Percentiles rank a stretch among this genome's conserved stretches.
phyloP scores from a whole-genome alignment of 2,113 vertebrate species.

The Apus apus region DNA sequence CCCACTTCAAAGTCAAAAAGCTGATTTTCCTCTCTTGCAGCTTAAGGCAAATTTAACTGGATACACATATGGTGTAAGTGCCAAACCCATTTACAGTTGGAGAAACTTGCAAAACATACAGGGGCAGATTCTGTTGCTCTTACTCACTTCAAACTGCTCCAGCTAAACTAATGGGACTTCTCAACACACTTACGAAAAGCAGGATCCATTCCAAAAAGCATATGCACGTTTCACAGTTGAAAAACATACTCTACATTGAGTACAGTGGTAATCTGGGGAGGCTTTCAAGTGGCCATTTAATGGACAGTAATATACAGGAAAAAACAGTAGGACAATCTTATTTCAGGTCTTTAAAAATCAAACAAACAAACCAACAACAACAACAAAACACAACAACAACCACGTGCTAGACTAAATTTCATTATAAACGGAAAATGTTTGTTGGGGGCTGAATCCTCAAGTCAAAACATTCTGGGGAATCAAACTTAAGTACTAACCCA shows the following conservation, averaged over 20 bases:
- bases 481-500: not conserved
- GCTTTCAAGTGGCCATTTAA: constrained; percentile 9
- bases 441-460: not conserved
- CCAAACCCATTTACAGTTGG: constrained; percentile 65
- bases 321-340: not conserved
- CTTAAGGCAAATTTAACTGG: constrained; percentile 65
- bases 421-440: not conserved
- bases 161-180: constrained; percentile 30
- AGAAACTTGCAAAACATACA: constrained; percentile 66
- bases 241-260: not conserved
- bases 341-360: not conserved
- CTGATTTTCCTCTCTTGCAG: constrained; percentile 46
- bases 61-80: constrained; percentile 48
- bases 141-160: constrained; percentile 62
- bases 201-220: constrained; percentile 25
- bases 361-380: too few species aligned
- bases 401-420: not conserved
- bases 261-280: not conserved
- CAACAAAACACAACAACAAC: not conserved
- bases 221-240: not conserved
- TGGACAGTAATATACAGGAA: not conserved
- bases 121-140: constrained; percentile 61
- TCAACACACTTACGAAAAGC: constrained; percentile 14
- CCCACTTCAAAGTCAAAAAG: constrained; percentile 62
- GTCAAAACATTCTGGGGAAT: not conserved